Conservation (phyloP, 2,797 vertebrate genomes). For the Argentina silus region DNA sequence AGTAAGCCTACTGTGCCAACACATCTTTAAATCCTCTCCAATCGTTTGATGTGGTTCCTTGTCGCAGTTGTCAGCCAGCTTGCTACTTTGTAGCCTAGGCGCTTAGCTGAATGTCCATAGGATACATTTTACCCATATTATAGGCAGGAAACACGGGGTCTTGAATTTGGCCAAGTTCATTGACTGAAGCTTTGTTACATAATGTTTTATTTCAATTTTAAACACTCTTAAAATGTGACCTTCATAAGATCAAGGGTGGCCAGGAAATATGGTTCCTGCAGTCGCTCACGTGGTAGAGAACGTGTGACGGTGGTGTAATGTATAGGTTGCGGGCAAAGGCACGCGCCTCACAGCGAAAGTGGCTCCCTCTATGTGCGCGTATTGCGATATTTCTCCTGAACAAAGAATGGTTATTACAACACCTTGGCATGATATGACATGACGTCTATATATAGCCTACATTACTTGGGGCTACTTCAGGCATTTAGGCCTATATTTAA, state of each 20-base stretch:
- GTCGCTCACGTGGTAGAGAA: constrained; percentile 62
- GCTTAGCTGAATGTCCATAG: neutral
- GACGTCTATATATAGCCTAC: too few relatives aligned
- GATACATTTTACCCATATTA: neutral
- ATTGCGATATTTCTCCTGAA: neutral
- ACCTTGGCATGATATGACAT: too few relatives aligned
- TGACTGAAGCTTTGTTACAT: neutral
- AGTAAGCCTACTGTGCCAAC: neutral
- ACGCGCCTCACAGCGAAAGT: too few relatives aligned
- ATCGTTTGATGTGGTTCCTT: neutral
- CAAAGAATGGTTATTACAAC: neutral
- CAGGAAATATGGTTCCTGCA: constrained; percentile 50
- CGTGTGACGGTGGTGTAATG: constrained; percentile 24
- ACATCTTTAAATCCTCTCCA: neutral
- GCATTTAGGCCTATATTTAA: too few relatives aligned
- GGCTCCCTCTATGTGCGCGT: neutral
- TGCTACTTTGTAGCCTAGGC: neutral
- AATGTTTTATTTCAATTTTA: neutral
- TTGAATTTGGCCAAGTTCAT: neutral
- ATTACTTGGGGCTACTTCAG: too few relatives aligned
- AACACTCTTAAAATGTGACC: constrained; percentile 55
- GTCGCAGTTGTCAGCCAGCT: neutral
- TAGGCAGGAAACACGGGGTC: neutral
- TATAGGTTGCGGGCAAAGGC: constrained; percentile 1
- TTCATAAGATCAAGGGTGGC: constrained; percentile 41